Conservation (phyloP, 2,888 invertebrate species). For the Xestobium rufovillosum region DNA sequence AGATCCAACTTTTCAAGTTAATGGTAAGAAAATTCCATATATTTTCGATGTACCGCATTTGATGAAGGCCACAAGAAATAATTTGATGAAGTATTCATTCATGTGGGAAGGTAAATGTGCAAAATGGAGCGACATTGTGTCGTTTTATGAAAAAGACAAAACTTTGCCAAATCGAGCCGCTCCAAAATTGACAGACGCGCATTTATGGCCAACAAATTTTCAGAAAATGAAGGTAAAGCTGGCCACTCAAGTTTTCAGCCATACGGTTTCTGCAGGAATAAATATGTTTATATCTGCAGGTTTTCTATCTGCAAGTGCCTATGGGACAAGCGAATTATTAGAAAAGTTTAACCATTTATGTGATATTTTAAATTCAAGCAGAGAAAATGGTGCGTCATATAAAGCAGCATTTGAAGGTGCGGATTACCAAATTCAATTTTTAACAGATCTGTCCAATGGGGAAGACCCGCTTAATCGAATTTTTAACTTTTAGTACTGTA, state of each 20-base stretch:
- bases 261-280: slow-evolving; percentile 22
- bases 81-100: slow-evolving; percentile 20
- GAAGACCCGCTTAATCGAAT: too few relatives aligned
- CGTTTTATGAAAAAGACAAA: slow-evolving; percentile 19
- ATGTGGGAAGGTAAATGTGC: too few relatives aligned
- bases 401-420: slow-evolving; percentile 13
- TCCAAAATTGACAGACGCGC: too few relatives aligned
- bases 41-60: slow-evolving; percentile 5
- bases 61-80: slow-evolving; percentile 18
- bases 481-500: too few relatives aligned
- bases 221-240: slow-evolving; percentile 24
- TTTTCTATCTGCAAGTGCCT: slow-evolving; percentile 17
- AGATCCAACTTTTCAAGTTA: slow-evolving; percentile 4
- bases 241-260: slow-evolving; percentile 23
- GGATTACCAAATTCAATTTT: slow-evolving; percentile 19
- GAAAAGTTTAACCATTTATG: slow-evolving; percentile 24
- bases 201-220: slow-evolving; percentile 22
- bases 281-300: slow-evolving; percentile 19
- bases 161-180: slow-evolving; percentile 10
- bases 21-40: slow-evolving; percentile 1
- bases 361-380: slow-evolving; percentile 24
- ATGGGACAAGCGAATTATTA: slow-evolving; percentile 19
- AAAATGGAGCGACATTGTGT: too few relatives aligned
- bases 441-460: slow-evolving; percentile 17
- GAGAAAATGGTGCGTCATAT: slow-evolving; percentile 9